Evolutionary conservation across 1,140 invertebrate species (phyloP), one percentile per base, ranked within the genome.

Genomic region (Zophobas morio): DNA sequence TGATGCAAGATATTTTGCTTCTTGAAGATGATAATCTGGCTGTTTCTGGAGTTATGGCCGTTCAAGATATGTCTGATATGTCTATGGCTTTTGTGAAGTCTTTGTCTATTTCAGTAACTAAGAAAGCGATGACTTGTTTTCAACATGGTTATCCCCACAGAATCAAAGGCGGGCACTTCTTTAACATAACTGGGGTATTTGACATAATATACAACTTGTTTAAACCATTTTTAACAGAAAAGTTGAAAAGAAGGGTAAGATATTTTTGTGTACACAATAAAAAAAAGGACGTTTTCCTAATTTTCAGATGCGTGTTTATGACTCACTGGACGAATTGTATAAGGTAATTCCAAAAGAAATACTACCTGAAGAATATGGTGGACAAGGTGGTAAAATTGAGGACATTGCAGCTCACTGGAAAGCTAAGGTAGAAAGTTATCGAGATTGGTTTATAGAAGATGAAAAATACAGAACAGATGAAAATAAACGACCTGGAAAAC

Each of bases 361-460:
- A 75, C 75, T 91, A 5, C 90, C 90, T 0, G 79, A 83, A 36
- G 89, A 91, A 74, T 90, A 89, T 63, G 90, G 90, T 0, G 90
- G 90, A 0, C 85, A 88, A 42, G 77, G 71, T 40, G 71, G 71
- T 6, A 70, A 49, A 46, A 32, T 70, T 32, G 63, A 70, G 2
- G 63, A 70, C n/a, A 36, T 79, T 74, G 0, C 81, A 90, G 86
- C 87, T 80, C 83, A 88, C 80, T 86, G 90, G 90, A 89, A 85
- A 78, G 82, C 82, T 6, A 90, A 90, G 77, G 86, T 91, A 3
- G 86, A 87, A 70, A 88, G 84, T 35, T 88, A 89, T 63, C 82
- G 86, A 0, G 85, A 89, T 37, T 91, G 89, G 86, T 90, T 90
- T 84, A 80, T 88, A 8, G 87, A 90, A 79, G 88, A 92, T 83